Percentiles rank a stretch among this genome's conserved stretches.
Evolutionary conservation across 2,113 vertebrate species (phyloP).

Genomic region (Castor canadensis): DNA sequence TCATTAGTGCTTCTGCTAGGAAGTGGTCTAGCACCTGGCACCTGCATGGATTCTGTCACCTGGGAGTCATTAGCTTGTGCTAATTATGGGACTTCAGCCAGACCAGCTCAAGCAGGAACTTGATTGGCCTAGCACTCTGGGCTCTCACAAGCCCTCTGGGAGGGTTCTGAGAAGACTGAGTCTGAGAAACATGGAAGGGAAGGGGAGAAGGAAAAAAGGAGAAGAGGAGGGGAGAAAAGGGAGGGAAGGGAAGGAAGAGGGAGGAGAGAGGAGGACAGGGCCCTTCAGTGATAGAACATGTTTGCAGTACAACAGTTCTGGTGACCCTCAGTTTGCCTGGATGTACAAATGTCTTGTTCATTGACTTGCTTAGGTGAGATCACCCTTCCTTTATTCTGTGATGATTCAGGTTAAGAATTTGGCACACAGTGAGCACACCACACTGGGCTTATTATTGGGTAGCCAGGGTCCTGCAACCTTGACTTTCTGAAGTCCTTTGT

Average conservation of each 20-base stretch:
- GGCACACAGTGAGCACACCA: accelerated
- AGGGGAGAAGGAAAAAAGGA: background rate
- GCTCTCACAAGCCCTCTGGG: background rate
- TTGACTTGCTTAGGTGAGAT: too few species aligned
- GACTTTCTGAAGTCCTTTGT: accelerated
- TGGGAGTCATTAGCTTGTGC: background rate
- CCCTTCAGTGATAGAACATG: background rate
- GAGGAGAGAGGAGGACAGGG: too few species aligned
- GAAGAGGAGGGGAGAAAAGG: accelerated
- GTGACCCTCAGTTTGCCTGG: too few species aligned
- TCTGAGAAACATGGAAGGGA: background rate
- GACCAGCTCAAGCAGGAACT: background rate
- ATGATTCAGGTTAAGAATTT: accelerated
- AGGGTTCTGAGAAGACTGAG: background rate
- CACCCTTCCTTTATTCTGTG: background rate
- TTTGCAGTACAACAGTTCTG: background rate
- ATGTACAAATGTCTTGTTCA: accelerated
- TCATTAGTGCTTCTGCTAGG: background rate
- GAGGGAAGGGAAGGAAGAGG: background rate
- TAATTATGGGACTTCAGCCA: too few species aligned
- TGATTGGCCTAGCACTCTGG: accelerated
- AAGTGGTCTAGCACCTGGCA: too few species aligned
- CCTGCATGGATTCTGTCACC: accelerated
- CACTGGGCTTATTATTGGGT: accelerated
- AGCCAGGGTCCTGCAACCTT: too few species aligned